Evolutionary conservation across 2,797 vertebrate species (phyloP), one percentile per base, ranked within the genome.

Genomic region (Sparus aurata): DNA sequence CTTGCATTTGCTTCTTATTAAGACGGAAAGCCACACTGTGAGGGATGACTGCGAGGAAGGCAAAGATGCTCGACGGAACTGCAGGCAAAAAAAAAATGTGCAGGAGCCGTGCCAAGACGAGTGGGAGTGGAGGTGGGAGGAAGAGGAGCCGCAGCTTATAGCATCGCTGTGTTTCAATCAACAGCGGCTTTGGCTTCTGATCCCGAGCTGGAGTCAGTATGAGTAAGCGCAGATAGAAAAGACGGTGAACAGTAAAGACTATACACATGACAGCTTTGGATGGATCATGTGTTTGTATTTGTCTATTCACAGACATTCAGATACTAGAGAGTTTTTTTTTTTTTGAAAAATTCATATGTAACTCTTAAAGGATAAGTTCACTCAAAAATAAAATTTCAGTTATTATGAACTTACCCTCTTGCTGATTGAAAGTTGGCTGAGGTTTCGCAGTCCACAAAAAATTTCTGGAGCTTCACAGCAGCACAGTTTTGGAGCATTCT

Each of bases 91-190:
- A 38, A 38, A 38, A 64, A 54, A 68, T 60, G 59, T 61, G 61
- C 73, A 27, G 67, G 77, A 85, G 69, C 59, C 8, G 58, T 54
- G 75, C 84, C 86, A 83, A 80, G 73, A 68, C 78, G 38, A 68
- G 83, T 79, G 73, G 88, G 87, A 89, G 85, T 41, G 27, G 45
- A 82, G 63, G 84, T 78, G 79, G 87, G 86, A 89, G 82, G 87
- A 74, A 68, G 84, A 88, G 80, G 83, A 88, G 80, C 30, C 0
- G 66, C 53, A 54, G 76, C 77, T 87, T 86, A 82, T 53, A 77
- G 80, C 69, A n/a, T 70, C 23, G 25, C 68, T 55, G 73, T 22
- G 52, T 85, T 86, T 89, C 75, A 88, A 83, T 87, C 80, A 77
- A 74, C 78, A 63, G 61, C 10, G 30, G 82, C 82, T 87, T 85